Conservation (phyloP, 2,797 vertebrate species). For the Scleropages formosus region DNA sequence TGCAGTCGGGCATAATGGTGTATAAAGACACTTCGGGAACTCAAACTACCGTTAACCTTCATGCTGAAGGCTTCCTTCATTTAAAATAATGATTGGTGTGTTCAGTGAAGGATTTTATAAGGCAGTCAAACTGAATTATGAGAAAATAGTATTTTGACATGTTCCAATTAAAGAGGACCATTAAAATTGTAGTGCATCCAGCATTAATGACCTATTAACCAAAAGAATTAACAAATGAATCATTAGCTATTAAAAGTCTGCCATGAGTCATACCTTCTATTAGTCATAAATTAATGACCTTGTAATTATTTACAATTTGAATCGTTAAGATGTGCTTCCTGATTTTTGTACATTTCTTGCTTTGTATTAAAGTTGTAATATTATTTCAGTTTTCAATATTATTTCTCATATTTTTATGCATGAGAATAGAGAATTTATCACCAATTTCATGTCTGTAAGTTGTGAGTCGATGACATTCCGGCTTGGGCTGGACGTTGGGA, state of each 20-base stretch:
- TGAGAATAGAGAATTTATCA: not conserved
- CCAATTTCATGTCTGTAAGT: too few species aligned
- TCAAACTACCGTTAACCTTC: not conserved
- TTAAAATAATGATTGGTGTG: not conserved
- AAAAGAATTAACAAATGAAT: conserved; percentile 18
- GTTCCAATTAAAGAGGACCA: not conserved
- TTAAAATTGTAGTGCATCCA: not conserved
- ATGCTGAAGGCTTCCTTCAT: too few species aligned
- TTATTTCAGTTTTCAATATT: not conserved
- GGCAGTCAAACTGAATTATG: not conserved
- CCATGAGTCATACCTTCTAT: conserved; percentile 2
- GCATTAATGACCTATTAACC: not conserved
- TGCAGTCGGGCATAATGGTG: too few species aligned
- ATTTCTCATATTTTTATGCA: not conserved
- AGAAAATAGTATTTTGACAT: not conserved
- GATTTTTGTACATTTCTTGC: not conserved
- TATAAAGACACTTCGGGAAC: too few species aligned
- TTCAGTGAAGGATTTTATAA: not conserved
- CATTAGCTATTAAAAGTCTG: conserved; percentile 18
- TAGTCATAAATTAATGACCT: conserved; percentile 20
- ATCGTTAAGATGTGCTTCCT: not conserved
- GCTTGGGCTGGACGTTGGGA: too few species aligned
- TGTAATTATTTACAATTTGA: conserved; percentile 12
- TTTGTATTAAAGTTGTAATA: not conserved
- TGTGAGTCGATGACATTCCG: too few species aligned